These are phyloP conservation scores for Agonopterix subpropinquella DNA, from an alignment of 2,888 invertebrate genomes.

Conservation along the genomic window DNA sequence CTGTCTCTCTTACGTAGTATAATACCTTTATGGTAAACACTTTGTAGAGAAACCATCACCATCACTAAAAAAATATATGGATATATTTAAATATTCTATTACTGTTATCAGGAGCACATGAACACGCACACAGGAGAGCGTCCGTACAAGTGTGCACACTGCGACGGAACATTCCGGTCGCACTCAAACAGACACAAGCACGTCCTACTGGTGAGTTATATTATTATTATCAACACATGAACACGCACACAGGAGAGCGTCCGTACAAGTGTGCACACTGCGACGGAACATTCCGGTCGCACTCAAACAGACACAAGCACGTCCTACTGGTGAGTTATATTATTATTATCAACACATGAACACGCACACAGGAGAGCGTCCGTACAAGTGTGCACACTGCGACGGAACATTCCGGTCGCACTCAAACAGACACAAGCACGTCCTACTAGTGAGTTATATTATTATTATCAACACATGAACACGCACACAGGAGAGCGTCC, in stretches of 20 bases:
- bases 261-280: conserved; percentile 23
- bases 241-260: conserved; percentile 26
- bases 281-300: conserved; percentile 7
- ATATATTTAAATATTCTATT: no score
- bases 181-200: conserved; percentile 7
- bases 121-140: conserved; percentile 27
- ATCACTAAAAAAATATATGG: no score
- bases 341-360: conserved; percentile 20
- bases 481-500: conserved; percentile 28
- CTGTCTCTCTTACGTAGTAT: no score
- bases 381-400: conserved; percentile 21
- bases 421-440: conserved; percentile 6
- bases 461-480: conserved; percentile 20
- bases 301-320: conserved; percentile 7
- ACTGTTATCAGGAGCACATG: conserved; percentile 20
- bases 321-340: conserved; percentile 4
- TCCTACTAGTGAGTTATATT: conserved; percentile 3
- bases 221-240: conserved; percentile 18
- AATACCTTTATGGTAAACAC: no score
- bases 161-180: conserved; percentile 7
- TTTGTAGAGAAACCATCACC: no score
- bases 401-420: conserved; percentile 8
- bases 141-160: conserved; percentile 22
- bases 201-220: conserved; percentile 3
- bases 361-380: conserved; percentile 26